phyloP scores from a whole-genome alignment of 1,140 invertebrate species.

The Diploscapter pachys region DNA sequence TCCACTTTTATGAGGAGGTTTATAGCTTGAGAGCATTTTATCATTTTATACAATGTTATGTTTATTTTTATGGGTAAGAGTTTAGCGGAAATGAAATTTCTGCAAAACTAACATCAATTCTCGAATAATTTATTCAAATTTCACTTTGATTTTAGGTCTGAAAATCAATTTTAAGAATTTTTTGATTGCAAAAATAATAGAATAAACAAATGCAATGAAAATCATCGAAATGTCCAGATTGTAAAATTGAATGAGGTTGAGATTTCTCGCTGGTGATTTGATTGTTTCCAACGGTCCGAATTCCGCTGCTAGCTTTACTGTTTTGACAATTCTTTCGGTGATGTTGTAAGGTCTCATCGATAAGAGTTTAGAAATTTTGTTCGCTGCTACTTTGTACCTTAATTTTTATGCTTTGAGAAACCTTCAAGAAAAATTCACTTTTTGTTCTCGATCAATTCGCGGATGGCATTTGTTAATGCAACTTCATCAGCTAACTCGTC shows the following conservation, averaged over 20 bases:
- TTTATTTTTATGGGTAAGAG: no score
- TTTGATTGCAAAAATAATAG: not conserved
- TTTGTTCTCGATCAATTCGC: not conserved
- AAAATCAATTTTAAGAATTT: not conserved
- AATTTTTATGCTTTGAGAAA: no score
- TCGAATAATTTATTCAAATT: not conserved
- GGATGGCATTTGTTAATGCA: not conserved
- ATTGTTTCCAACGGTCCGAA: not conserved
- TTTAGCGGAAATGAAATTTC: no score
- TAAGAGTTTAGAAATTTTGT: not conserved
- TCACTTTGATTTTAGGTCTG: not conserved
- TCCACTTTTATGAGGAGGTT: no score
- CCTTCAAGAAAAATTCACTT: no score
- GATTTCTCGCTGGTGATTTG: not conserved
- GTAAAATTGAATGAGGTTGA: constrained; percentile 10
- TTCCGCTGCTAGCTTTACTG: not conserved
- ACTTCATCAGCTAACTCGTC: not conserved
- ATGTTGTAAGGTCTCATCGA: not conserved
- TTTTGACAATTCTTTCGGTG: not conserved
- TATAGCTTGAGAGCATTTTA: no score
- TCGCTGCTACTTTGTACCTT: not conserved
- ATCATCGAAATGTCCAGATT: constrained; percentile 3
- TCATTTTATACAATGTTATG: no score
- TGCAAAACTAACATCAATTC: no score
- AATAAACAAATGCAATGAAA: constrained; percentile 5